Base-by-base conservation (phyloP, 2,113 vertebrate genomes). In the Chaetodon auriga region DNA sequence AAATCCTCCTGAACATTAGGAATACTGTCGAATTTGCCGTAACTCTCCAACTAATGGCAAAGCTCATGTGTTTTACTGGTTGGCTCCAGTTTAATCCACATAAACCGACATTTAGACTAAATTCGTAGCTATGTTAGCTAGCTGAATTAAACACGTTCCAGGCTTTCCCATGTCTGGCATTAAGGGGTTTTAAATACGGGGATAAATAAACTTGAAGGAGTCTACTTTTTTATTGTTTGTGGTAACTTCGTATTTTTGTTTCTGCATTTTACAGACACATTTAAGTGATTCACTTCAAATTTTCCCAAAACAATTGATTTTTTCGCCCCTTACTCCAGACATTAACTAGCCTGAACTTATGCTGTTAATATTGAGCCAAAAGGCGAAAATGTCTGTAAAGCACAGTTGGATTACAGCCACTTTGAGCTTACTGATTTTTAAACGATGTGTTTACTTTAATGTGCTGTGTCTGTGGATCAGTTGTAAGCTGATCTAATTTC, bases 401-500 rank as follows among this genome's bases (percentile, higher is more conserved):
- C 58, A 64, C 21, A 65, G 63, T 65, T 30, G 21, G 15, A 13
- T 55, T 45, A 54, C n/a, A 54, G 25, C 6, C 6, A 1, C 48
- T 25, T 63, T 19, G 35, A 51, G 46, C 14, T 41, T 36, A 25
- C 46, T 25, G 72, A 5, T 61, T 16, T 60, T 21, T 6, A 30
- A 41, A 63, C 0, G 14, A n/a, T 41, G 41, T 3, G 18, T 61
- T 36, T 16, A 5, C 11, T 49, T 61, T n/a, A 18, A 19, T 25
- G 15, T 53, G 60, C 55, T 15, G 25, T n/a, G 43, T 16, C 21
- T 53, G 35, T 63, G 5, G 13, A 36, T n/a, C 23, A 48, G 11
- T 14, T 49, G 45, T 13, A 19, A 65, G 53, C 2, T 58, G 41
- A 30, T 75, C 36, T 68, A 19, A 46, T 77, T 66, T 77, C 51